Conservation (phyloP, 2,888 invertebrate species). For the Tetanocera ferruginea region DNA sequence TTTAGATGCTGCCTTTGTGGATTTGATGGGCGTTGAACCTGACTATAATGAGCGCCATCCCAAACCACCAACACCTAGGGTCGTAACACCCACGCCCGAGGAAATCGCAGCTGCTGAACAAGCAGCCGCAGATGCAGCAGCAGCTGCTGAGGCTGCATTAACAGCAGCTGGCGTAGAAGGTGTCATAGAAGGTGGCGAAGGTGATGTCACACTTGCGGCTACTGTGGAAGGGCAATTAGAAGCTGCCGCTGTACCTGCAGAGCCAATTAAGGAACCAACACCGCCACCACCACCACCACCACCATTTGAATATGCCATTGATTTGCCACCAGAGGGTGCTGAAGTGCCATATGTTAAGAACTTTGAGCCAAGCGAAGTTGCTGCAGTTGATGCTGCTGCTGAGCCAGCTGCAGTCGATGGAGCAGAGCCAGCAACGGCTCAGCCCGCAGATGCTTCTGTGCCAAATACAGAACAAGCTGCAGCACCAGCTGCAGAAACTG, state of each 20-base stretch:
- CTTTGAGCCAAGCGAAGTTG: conserved; percentile 60
- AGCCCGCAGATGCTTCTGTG: conserved; percentile 50
- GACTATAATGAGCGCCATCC: conserved; percentile 68
- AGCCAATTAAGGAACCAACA: conserved; percentile 61
- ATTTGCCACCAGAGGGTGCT: conserved; percentile 70
- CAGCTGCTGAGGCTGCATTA: conserved; percentile 48
- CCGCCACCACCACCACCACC: conserved; percentile 67
- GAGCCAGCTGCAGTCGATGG: conserved; percentile 51
- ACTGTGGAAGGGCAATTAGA: conserved; percentile 57
- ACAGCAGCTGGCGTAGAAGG: conserved; percentile 57
- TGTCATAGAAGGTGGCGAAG: conserved; percentile 57
- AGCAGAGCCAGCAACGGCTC: conserved; percentile 50
- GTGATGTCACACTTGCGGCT: conserved; percentile 47
- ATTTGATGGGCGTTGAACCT: conserved; percentile 77
- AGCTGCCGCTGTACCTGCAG: conserved; percentile 45
- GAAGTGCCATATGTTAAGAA: conserved; percentile 70
- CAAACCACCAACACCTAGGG: conserved; percentile 68
- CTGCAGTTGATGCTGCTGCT: conserved; percentile 54
- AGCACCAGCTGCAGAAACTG: conserved; percentile 49
- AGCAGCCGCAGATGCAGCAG: conserved; percentile 50
- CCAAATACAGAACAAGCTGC: conserved; percentile 50
- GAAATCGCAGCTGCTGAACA: conserved; percentile 63
- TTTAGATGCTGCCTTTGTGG: conserved; percentile 93
- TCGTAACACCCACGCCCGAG: conserved; percentile 65
- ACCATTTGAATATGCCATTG: conserved; percentile 69